phyloP scores from a whole-genome alignment of 2,797 vertebrate species.

The Propithecus perrieri region DNA sequence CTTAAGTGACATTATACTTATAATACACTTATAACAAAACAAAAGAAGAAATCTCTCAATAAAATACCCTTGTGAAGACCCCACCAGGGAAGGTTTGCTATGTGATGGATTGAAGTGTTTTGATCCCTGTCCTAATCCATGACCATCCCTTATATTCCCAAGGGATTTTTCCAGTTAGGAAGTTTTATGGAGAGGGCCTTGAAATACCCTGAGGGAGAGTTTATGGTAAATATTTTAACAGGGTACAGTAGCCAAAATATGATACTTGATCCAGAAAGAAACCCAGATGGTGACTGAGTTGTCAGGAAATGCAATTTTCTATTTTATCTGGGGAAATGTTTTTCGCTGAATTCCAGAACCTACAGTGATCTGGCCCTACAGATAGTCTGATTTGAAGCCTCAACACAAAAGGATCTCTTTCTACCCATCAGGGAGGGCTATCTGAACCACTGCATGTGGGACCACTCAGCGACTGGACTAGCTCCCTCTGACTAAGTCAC shows the following conservation, averaged over 20 bases:
- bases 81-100: neutral
- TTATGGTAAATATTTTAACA: constrained; percentile 36
- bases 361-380: neutral
- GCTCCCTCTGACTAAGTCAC: neutral
- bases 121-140: neutral
- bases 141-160: neutral
- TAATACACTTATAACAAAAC: neutral
- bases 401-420: constrained; percentile 5
- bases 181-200: constrained; percentile 21
- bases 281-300: constrained; percentile 7
- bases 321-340: neutral
- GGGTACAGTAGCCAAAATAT: constrained; percentile 44
- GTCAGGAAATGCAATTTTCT: constrained; percentile 56
- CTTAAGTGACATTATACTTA: neutral
- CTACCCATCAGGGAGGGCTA: neutral
- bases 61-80: neutral
- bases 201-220: neutral
- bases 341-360: neutral
- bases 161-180: constrained; percentile 18
- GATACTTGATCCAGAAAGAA: neutral
- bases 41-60: constrained; percentile 7
- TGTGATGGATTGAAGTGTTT: neutral
- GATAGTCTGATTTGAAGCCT: neutral
- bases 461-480: neutral
- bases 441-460: neutral